Conservation (phyloP, 2,113 vertebrate species). For the Campylomormyrus tamandua region DNA sequence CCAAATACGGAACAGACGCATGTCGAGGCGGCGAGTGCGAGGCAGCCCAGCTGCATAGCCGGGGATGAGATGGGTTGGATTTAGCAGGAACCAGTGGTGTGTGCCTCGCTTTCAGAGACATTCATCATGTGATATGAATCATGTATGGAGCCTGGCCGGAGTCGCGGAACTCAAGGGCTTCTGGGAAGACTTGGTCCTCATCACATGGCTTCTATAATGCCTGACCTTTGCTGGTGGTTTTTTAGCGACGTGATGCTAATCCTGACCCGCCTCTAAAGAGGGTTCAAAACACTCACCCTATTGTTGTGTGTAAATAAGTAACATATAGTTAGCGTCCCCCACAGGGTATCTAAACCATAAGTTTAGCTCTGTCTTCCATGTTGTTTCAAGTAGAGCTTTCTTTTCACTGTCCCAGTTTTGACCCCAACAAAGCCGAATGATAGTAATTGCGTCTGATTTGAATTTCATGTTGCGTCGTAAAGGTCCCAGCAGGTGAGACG, state of each 20-base stretch:
- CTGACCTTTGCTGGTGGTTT: slow-evolving; percentile 21
- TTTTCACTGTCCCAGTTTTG: neutral
- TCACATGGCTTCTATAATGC: slow-evolving; percentile 31
- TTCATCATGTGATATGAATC: slow-evolving; percentile 27
- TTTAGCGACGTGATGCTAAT: neutral
- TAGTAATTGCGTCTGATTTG: neutral
- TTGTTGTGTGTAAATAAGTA: slow-evolving; percentile 8
- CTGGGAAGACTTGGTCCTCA: neutral
- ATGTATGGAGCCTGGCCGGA: slow-evolving; percentile 28
- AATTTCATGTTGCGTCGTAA: neutral
- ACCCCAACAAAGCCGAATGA: neutral
- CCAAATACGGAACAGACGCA: neutral
- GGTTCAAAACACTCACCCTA: neutral
- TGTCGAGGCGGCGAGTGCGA: neutral
- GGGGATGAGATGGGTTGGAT: neutral
- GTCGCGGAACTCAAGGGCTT: neutral
- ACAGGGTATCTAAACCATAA: neutral
- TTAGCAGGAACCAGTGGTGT: neutral
- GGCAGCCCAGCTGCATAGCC: neutral
- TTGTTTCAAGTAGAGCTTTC: neutral
- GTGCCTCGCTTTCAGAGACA: slow-evolving; percentile 20
- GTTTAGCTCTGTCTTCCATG: neutral
- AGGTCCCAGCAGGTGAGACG: neutral
- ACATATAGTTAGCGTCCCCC: neutral
- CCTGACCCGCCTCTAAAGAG: neutral